phyloP scores from a whole-genome alignment of 2,888 invertebrate species.

The Hylaea fasciaria region DNA sequence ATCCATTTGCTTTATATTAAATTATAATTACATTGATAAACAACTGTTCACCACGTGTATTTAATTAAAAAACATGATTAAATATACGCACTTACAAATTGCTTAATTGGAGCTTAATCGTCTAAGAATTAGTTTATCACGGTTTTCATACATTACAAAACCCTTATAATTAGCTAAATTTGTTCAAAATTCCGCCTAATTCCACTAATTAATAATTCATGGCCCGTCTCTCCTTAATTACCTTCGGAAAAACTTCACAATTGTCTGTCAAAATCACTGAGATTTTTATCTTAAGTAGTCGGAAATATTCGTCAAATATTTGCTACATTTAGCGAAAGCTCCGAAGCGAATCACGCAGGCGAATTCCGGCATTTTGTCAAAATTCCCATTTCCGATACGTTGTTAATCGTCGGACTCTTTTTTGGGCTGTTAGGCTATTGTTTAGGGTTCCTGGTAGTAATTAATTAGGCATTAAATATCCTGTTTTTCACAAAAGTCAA shows the following conservation, averaged over 20 bases:
- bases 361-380: slow-evolving; percentile 24
- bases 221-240: slow-evolving; percentile 36
- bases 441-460: slow-evolving; percentile 39
- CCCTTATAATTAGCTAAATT: slow-evolving; percentile 37
- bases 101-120: slow-evolving; percentile 13
- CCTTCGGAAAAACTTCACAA: slow-evolving; percentile 41
- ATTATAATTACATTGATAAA: too few relatives aligned
- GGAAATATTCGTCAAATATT: slow-evolving; percentile 30
- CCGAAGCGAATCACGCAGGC: neutral
- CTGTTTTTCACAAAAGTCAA: too few relatives aligned
- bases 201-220: slow-evolving; percentile 42
- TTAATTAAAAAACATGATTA: too few relatives aligned
- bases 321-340: slow-evolving; percentile 18
- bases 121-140: neutral
- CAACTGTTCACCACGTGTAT: too few relatives aligned
- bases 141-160: slow-evolving; percentile 21
- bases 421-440: slow-evolving; percentile 26
- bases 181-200: slow-evolving; percentile 37
- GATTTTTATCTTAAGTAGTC: slow-evolving; percentile 48
- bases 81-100: slow-evolving; percentile 14
- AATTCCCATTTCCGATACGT: slow-evolving; percentile 27
- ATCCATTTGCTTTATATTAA: too few relatives aligned
- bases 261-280: slow-evolving; percentile 43
- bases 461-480: slow-evolving; percentile 41
- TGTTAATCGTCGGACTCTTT: slow-evolving; percentile 16